These are phyloP conservation scores for Ceyx cyanopectus DNA, from an alignment of 2,113 vertebrate genomes.

Conservation along the genomic window DNA sequence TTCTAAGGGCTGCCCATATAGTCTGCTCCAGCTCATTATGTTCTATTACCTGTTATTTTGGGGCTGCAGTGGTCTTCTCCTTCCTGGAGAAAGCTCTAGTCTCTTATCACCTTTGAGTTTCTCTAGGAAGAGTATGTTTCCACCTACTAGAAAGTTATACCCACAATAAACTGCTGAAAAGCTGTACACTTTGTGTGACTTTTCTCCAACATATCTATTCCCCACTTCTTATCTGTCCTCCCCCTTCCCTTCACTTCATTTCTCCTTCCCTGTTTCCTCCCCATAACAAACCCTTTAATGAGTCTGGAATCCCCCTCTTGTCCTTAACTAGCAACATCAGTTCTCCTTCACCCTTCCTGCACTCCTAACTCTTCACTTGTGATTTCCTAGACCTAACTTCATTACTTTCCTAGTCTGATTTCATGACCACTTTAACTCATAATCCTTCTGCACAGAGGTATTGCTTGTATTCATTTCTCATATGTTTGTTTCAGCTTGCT, in stretches of 20 bases:
- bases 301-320: background rate
- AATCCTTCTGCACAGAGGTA: background rate
- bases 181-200: background rate
- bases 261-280: background rate
- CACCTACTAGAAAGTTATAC: background rate
- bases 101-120: background rate
- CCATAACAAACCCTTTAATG: accelerated
- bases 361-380: background rate
- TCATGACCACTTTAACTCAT: background rate
- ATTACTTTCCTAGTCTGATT: background rate
- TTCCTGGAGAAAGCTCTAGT: background rate
- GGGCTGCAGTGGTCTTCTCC: background rate
- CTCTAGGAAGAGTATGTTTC: background rate
- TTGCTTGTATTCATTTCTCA: background rate
- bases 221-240: background rate
- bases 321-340: background rate
- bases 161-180: background rate
- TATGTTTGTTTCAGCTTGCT: accelerated
- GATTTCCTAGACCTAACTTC: background rate
- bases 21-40: background rate
- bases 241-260: background rate
- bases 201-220: background rate
- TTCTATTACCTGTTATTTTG: background rate
- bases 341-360: background rate
- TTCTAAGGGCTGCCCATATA: background rate